Conservation (phyloP, 2,797 vertebrate genomes). For the Okamejei kenojei region DNA sequence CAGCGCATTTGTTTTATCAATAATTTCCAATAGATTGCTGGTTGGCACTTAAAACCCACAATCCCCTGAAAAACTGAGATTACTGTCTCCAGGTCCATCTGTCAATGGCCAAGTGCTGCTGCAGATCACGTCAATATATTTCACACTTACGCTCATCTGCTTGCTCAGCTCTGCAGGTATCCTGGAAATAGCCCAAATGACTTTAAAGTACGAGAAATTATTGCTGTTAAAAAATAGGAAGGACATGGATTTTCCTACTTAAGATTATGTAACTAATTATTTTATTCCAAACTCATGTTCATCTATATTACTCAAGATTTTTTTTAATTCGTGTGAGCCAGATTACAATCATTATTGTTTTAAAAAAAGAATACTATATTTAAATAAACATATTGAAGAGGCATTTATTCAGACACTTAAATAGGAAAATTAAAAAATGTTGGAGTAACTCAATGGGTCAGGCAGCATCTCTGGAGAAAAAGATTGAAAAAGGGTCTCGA, state of each 20-base stretch:
- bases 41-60: conserved; percentile 22
- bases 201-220: background rate
- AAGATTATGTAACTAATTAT: background rate
- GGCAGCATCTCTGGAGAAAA: too few species aligned
- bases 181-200: background rate
- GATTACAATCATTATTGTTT: background rate
- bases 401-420: too few species aligned
- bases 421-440: too few species aligned
- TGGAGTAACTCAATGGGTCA: too few species aligned
- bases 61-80: conserved; percentile 12
- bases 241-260: background rate
- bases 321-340: background rate
- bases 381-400: too few species aligned
- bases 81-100: background rate
- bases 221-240: background rate
- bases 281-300: background rate
- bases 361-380: too few species aligned
- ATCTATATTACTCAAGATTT: background rate
- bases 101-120: conserved; percentile 4
- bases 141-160: background rate
- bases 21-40: conserved; percentile 30
- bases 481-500: too few species aligned
- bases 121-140: conserved; percentile 24
- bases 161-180: background rate
- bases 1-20: conserved; percentile 34